Evolutionary conservation across 2,797 vertebrate genomes (phyloP).

Genomic region (Sebastolobus altivelis): DNA sequence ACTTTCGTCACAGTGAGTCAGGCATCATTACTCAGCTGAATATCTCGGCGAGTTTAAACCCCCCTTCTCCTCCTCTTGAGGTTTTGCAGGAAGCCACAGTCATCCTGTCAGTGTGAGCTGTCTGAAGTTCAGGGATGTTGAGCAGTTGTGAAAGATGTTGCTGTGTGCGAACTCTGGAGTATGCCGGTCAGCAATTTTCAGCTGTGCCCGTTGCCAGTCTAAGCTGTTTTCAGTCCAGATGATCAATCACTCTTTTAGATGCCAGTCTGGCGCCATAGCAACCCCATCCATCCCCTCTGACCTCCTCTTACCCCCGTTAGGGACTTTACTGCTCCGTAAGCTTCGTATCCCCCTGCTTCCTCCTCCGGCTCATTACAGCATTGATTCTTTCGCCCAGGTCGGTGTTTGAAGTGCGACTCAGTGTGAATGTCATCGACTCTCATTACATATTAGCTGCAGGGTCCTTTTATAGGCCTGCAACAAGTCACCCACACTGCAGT

Average conservation of each 20-base stretch:
- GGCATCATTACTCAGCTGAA: slow-evolving; percentile 33
- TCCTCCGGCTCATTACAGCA: slow-evolving; percentile 33
- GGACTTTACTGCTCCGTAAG: slow-evolving; percentile 27
- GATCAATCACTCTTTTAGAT: slow-evolving; percentile 33
- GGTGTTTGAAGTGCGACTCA: slow-evolving; percentile 49
- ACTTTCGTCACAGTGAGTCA: neutral
- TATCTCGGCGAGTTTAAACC: neutral
- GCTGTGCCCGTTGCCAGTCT: neutral
- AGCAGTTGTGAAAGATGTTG: slow-evolving; percentile 26
- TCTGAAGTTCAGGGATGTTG: slow-evolving; percentile 21
- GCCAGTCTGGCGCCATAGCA: neutral
- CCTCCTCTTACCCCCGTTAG: neutral
- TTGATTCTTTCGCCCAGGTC: slow-evolving; percentile 16
- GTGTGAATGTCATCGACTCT: slow-evolving; percentile 19
- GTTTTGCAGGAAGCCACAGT: slow-evolving; percentile 16
- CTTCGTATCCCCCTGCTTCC: slow-evolving; percentile 3
- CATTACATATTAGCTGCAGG: slow-evolving; percentile 32
- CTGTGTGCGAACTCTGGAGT: slow-evolving; percentile 6
- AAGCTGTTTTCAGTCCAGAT: slow-evolving; percentile 18
- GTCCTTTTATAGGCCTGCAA: neutral
- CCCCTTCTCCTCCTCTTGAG: neutral
- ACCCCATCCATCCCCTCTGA: slow-evolving; percentile 20
- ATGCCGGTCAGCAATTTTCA: slow-evolving; percentile 39
- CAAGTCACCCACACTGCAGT: slow-evolving; percentile 29
- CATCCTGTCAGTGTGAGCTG: neutral